phyloP scores from a whole-genome alignment of 2,888 invertebrate species.

The Prenolepis imparis region DNA sequence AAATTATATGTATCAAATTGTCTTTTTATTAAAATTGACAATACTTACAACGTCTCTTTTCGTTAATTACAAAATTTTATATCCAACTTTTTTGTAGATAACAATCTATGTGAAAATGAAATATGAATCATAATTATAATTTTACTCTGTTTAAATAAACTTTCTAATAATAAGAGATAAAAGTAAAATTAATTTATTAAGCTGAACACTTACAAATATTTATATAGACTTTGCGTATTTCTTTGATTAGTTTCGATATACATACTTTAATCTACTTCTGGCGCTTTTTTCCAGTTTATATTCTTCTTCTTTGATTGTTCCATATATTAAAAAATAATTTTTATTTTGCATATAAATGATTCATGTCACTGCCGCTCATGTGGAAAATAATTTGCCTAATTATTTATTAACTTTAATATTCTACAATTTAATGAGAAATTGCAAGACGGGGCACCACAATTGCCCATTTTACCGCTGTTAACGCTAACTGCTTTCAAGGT shows the following conservation, averaged over 20 bases:
- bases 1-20: not conserved
- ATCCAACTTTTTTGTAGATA: not conserved
- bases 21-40: not conserved
- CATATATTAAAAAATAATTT: not conserved
- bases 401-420: constrained; percentile 18
- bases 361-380: not conserved
- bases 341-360: not conserved
- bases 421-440: constrained; percentile 7
- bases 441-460: not conserved
- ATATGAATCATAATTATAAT: not conserved
- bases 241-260: not conserved
- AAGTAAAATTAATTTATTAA: not conserved
- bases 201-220: not conserved
- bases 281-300: not conserved
- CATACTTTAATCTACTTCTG: not conserved
- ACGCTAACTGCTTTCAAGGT: constrained; percentile 76
- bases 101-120: not conserved
- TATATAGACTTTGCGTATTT: not conserved
- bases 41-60: not conserved
- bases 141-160: not conserved
- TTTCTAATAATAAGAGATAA: not conserved
- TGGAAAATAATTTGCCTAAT: not conserved
- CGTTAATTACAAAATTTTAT: not conserved
- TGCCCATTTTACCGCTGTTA: constrained; percentile 13
- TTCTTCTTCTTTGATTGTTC: not conserved